Evolutionary conservation across 1,140 invertebrate genomes (phyloP), one percentile per base, ranked within the genome.

Genomic region (Pseudomyrmex cubaensis): DNA sequence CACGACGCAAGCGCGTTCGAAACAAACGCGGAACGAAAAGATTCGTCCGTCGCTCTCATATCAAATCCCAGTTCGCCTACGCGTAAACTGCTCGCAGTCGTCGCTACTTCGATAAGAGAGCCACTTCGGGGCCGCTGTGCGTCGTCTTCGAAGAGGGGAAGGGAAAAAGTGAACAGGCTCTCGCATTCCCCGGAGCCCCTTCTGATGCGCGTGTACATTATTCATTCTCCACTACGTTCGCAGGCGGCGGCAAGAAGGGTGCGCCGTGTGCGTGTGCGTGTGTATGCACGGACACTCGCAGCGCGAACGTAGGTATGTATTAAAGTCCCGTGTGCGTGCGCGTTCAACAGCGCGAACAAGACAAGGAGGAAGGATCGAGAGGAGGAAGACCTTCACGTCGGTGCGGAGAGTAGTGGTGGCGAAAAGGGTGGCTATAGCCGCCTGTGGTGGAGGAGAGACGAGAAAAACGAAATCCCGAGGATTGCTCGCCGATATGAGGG

Each of bases 191-290:
- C 85, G 86, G 78, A 80, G 84, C 87, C 80, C 80, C 84, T 86
- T 80, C 84, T 85, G 87, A 76, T 85, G 88, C 85, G 82, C 83
- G 82, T 75, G 88, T 89, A 86, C 85, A 89, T 89, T 89, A 89
- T 89, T 89, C 88, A 89, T 89, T 89, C 87, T 88, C 87, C 78
- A 82, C 78, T 88, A 88, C 87, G 85, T 82, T 83, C 74, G 69
- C 20, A 78, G 17, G 84, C 87, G 83, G 67, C 61, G 83, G 67
- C 61, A 59, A 54, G 84, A 86, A 35, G 87, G 84, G 87, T 84
- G 87, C 84, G 62, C 59, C 35, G 54, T 25, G 59, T 82, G 76
- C 78, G 66, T 82, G 69, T 25, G 35, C 46, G 35, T 35, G 35
- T 35, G 35, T 35, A 35, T 35, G 35, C 35, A 35, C 5, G 35